Conservation (phyloP, 2,797 vertebrate species). For the Cirrhinus mrigala region DNA sequence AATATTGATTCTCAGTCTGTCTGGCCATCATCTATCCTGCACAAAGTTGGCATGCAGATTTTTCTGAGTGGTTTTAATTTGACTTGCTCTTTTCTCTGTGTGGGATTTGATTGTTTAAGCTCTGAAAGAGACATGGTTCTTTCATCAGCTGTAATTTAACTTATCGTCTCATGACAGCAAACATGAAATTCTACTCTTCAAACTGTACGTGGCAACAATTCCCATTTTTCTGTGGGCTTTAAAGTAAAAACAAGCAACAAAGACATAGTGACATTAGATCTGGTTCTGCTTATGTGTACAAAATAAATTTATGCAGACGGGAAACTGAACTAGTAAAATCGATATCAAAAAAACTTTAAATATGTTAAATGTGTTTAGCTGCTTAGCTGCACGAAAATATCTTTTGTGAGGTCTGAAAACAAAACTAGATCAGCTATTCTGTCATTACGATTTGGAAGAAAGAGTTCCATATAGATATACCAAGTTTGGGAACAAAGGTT, state of each 20-base stretch:
- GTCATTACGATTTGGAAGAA: neutral
- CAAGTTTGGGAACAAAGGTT: conserved; percentile 2
- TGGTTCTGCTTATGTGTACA: neutral
- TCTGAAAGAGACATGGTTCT: conserved; percentile 43
- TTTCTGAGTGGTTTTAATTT: conserved; percentile 53
- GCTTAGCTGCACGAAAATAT: neutral
- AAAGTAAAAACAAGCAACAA: neutral
- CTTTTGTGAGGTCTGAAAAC: neutral
- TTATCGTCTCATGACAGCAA: neutral
- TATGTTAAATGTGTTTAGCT: neutral
- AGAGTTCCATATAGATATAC: neutral
- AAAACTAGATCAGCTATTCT: neutral
- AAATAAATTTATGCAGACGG: neutral
- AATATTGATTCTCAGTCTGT: conserved; percentile 1
- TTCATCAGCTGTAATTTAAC: neutral
- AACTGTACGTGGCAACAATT: neutral
- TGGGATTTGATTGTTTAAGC: neutral
- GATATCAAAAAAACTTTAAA: neutral
- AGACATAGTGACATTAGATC: neutral
- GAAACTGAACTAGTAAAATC: neutral
- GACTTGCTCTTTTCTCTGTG: conserved; percentile 14
- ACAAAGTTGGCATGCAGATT: conserved; percentile 27
- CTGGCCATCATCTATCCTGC: neutral
- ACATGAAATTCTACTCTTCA: neutral
- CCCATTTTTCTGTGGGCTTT: neutral